Base-by-base conservation (phyloP, 2,113 vertebrate species). In the Actenoides lindsayi region DNA sequence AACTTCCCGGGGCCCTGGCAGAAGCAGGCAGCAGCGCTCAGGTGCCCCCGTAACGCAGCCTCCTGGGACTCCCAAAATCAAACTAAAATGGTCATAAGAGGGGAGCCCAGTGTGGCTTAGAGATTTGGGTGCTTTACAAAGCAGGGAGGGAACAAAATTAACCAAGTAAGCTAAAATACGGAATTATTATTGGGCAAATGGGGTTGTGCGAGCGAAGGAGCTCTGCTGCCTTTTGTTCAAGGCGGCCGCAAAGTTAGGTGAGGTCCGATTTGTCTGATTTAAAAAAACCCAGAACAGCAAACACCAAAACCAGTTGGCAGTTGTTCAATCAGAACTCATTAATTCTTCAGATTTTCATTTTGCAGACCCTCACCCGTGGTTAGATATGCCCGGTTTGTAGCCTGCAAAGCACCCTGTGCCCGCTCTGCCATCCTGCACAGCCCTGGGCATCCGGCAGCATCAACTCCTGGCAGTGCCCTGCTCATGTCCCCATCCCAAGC, bases 401-500 rank as follows among this genome's bases (percentile, higher is more conserved):
- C 27, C 67, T 11, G 30, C 53, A 6, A 54, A 19, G 42, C 24
- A 27, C 37, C 79, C 37, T 3, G 11, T 2, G 6, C 67, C 83
- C 3, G 0, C 41, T 85, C 50, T 0, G 2, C 37, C 9, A 37
- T 59, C 70, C 79, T 4, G 3, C 30, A 1, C 41, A 44, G 51
- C 27, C 11, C 84, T 4, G 2, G 11, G 25, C 8, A 7, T 5
- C 33, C 69, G 33, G n/a, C 44, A 46, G 27, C 0, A 2, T 4
- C 2, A 5, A 8, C 28, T 75, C 31, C 78, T 50, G 75, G 51
- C 64, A 74, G 12, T 13, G 15, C 11, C 37, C 37, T 18, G 18
- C 23, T 93, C 25, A 0, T 0, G 1, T 63, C 23, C 35, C 13
- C 1, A 1, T 8, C 23, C 21, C 4, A 9, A 71, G 27, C 37